These are phyloP conservation scores for Anguilla pacifica DNA, from an alignment of 2,797 vertebrate species.

Conservation along the genomic window DNA sequence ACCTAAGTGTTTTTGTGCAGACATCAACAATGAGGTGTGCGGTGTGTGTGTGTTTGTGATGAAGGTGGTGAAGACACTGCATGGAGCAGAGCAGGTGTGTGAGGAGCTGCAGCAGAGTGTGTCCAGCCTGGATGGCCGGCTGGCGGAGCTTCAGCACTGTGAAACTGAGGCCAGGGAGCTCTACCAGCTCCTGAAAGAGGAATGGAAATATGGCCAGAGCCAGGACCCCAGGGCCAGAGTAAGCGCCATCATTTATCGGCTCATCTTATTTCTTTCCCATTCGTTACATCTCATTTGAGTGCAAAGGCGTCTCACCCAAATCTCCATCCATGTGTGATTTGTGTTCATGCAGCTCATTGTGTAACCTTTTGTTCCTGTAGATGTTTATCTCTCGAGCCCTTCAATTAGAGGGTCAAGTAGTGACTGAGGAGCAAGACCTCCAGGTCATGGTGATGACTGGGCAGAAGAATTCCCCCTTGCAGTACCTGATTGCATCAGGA, in stretches of 20 bases:
- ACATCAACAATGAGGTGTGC: not conserved
- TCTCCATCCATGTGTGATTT: not conserved
- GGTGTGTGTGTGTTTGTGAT: constrained; percentile 24
- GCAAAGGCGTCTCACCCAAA: not conserved
- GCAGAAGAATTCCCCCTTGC: constrained; percentile 75
- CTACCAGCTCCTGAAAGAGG: constrained; percentile 63
- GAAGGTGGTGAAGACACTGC: constrained; percentile 71
- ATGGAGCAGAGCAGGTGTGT: constrained; percentile 72
- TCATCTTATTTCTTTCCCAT: not conserved
- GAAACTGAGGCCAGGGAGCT: constrained; percentile 71
- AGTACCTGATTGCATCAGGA: constrained; percentile 67
- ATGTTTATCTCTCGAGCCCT: constrained; percentile 79
- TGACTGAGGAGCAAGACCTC: constrained; percentile 80
- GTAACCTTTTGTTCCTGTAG: constrained; percentile 61
- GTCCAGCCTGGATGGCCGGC: constrained; percentile 68
- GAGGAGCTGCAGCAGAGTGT: constrained; percentile 71
- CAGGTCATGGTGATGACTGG: constrained; percentile 71
- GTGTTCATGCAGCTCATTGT: constrained; percentile 14
- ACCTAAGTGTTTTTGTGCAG: too few relatives aligned
- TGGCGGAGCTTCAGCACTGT: constrained; percentile 77
- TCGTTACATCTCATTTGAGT: not conserved
- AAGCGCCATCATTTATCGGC: not conserved
- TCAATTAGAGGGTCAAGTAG: constrained; percentile 80
- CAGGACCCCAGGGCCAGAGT: constrained; percentile 70
- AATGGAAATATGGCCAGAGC: constrained; percentile 48